Percentiles rank a stretch among this genome's conserved stretches.
Conservation (phyloP, 2,888 invertebrate species). For the Drosophila merina region DNA sequence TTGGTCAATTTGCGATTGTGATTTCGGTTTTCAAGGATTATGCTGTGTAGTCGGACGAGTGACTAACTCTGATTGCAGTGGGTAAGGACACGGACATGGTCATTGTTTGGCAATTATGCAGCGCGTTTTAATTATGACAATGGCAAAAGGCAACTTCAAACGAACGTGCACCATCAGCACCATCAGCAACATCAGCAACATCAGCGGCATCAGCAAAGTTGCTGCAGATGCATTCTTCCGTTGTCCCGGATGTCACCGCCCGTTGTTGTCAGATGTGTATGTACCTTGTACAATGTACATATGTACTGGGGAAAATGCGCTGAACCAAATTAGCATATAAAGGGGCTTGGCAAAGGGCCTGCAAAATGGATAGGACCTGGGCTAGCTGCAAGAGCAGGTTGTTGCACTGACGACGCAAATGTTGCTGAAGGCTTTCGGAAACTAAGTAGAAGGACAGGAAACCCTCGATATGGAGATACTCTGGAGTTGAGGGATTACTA, state of each 20-base stretch:
- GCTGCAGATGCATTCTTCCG: conserved; percentile 36
- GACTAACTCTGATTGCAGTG: conserved; percentile 56
- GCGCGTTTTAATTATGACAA: conserved; percentile 61
- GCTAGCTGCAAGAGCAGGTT: conserved; percentile 11
- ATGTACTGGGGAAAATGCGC: conserved; percentile 54
- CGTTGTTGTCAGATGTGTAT: conserved; percentile 56
- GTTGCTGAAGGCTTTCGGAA: neutral
- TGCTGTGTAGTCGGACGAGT: conserved; percentile 51
- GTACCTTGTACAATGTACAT: conserved; percentile 37
- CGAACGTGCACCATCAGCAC: conserved; percentile 48
- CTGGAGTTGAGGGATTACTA: neutral
- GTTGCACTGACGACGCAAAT: neutral
- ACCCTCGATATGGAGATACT: neutral
- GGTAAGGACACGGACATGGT: conserved; percentile 34
- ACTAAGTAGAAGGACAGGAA: conserved; percentile 9
- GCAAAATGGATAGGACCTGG: conserved; percentile 13
- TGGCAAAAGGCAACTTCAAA: conserved; percentile 48
- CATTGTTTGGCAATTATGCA: conserved; percentile 65
- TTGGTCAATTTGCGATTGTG: neutral
- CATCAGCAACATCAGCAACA: neutral
- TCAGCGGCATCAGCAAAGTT: conserved; percentile 35
- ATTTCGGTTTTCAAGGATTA: neutral
- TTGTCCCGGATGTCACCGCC: conserved; percentile 22
- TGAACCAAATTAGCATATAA: conserved; percentile 70
- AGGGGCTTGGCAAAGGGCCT: conserved; percentile 19